Percentiles rank a stretch among this genome's conserved stretches.
phyloP scores from a whole-genome alignment of 92 coral and sea anemone species.

The Paramuricea clavata region DNA sequence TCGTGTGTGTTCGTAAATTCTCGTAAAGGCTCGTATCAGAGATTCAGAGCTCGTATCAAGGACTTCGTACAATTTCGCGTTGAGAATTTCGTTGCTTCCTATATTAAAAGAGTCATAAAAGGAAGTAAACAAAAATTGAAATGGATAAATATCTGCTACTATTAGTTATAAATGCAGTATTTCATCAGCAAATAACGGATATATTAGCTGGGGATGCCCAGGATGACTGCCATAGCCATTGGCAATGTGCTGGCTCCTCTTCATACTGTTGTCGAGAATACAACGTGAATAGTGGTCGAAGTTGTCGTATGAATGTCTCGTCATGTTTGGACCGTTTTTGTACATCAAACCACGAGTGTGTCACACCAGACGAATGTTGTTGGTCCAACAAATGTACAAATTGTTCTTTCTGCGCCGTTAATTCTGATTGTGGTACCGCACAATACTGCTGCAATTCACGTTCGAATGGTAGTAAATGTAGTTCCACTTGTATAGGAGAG shows the following conservation, averaged over 20 bases:
- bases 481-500: not conserved
- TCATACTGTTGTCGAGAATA: not conserved
- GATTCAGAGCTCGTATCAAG: no score
- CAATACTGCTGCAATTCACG: not conserved
- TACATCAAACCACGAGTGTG: not conserved
- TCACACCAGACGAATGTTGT: not conserved
- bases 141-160: not conserved
- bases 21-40: no score
- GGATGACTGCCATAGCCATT: not conserved
- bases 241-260: not conserved
- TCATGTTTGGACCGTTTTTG: not conserved
- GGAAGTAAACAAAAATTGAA: no score
- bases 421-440: not conserved
- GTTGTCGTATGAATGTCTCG: not conserved
- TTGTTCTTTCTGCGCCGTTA: not conserved
- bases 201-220: not conserved
- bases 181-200: not conserved
- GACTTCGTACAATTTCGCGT: no score
- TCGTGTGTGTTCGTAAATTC: no score
- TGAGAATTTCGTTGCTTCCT: no score
- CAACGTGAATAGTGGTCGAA: not conserved
- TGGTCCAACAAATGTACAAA: not conserved
- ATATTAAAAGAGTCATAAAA: no score
- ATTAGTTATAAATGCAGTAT: not conserved
- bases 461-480: not conserved